Evolutionary conservation across 2,113 vertebrate species (phyloP).

Genomic region (Hemibates koningsi): DNA sequence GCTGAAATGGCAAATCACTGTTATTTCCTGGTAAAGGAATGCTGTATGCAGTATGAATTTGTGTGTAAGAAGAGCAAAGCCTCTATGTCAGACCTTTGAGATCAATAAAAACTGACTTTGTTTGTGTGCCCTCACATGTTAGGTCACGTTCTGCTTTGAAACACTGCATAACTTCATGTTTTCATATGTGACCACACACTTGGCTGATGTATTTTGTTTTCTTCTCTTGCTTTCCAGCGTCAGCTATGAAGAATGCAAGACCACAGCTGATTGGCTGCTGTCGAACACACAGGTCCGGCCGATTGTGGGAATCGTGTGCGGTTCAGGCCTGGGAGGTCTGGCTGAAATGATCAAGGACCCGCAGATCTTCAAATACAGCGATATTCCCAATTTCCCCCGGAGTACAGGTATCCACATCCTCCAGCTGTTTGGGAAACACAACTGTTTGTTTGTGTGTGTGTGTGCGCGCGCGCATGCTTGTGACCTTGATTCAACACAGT

Average conservation of each 20-base stretch:
- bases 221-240: slow-evolving; percentile 30
- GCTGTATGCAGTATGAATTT: not conserved
- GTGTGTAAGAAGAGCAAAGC: accelerated
- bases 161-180: not conserved
- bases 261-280: slow-evolving; percentile 78
- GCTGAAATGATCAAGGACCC: slow-evolving; percentile 73
- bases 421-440: not conserved
- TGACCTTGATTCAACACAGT: slow-evolving; percentile 23
- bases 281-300: slow-evolving; percentile 66
- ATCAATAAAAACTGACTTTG: not conserved
- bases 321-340: slow-evolving; percentile 81
- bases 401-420: slow-evolving; percentile 65
- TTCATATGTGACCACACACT: not conserved
- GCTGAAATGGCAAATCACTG: not conserved
- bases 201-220: not conserved
- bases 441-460: not conserved
- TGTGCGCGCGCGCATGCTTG: not conserved
- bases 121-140: not conserved
- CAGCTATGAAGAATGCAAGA: slow-evolving; percentile 72
- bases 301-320: slow-evolving; percentile 81
- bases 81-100: not conserved
- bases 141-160: accelerated
- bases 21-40: not conserved
- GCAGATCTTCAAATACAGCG: slow-evolving; percentile 71
- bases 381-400: slow-evolving; percentile 83